These are phyloP conservation scores for Rhadinocentrus ornatus DNA, from an alignment of 2,797 vertebrate species.

Conservation along the genomic window DNA sequence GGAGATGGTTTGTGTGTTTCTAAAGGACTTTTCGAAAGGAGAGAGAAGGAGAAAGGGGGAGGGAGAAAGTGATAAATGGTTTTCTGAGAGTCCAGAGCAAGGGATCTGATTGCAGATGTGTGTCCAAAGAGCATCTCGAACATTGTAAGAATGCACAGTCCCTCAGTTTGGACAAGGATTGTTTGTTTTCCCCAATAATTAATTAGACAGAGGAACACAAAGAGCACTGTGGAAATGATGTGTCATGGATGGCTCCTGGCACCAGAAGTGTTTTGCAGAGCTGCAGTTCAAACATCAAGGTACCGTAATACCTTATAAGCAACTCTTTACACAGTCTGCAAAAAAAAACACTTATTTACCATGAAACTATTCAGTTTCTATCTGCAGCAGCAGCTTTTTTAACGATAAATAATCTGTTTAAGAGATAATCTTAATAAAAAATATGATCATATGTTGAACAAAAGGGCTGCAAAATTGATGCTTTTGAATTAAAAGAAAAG, in stretches of 20 bases:
- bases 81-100: conserved; percentile 52
- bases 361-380: conserved; percentile 17
- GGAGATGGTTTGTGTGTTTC: conserved; percentile 74
- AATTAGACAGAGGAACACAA: conserved; percentile 57
- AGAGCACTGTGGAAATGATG: conserved; percentile 46
- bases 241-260: conserved; percentile 50
- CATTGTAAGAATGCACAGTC: conserved; percentile 36
- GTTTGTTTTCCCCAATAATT: conserved; percentile 72
- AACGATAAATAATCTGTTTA: not conserved
- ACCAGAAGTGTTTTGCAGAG: conserved; percentile 49
- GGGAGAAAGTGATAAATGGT: conserved; percentile 63
- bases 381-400: conserved; percentile 6
- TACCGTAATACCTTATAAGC: conserved; percentile 39
- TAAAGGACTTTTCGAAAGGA: conserved; percentile 70
- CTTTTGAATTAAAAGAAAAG: conserved; percentile 3
- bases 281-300: conserved; percentile 61
- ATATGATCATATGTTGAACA: conserved; percentile 10
- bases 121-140: conserved; percentile 45
- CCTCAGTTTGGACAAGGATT: conserved; percentile 35
- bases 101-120: conserved; percentile 66
- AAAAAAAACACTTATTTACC: conserved; percentile 25
- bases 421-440: conserved; percentile 21
- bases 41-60: conserved; percentile 34
- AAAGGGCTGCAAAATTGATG: conserved; percentile 15
- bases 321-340: conserved; percentile 29